Conservation (phyloP, 2,888 invertebrate species). For the Coenonympha arcania region DNA sequence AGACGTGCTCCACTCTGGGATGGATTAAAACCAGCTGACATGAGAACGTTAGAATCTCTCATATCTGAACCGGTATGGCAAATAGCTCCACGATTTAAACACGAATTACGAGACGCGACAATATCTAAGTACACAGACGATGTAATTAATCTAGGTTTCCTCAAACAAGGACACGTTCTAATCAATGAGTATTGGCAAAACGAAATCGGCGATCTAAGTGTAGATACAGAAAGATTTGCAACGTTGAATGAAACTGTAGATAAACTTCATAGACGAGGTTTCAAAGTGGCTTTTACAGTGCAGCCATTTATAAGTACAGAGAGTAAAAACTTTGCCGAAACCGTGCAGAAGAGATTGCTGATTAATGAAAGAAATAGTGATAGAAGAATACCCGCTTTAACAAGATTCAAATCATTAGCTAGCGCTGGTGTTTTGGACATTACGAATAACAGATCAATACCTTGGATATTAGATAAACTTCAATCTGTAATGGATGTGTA, state of each 20-base stretch:
- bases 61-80: slow-evolving; percentile 91
- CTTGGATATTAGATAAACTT: slow-evolving; percentile 85
- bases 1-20: slow-evolving; percentile 81
- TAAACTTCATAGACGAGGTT: slow-evolving; percentile 86
- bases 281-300: slow-evolving; percentile 89
- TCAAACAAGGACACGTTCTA: slow-evolving; percentile 84
- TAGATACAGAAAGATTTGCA: slow-evolving; percentile 85
- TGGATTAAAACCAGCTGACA: slow-evolving; percentile 84
- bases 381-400: slow-evolving; percentile 85
- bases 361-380: slow-evolving; percentile 87
- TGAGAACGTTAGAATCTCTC: slow-evolving; percentile 81
- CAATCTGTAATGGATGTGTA: slow-evolving; percentile 80
- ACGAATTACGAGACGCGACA: slow-evolving; percentile 78
- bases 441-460: slow-evolving; percentile 84
- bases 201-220: slow-evolving; percentile 86
- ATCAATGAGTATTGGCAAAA: slow-evolving; percentile 89
- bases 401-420: slow-evolving; percentile 84
- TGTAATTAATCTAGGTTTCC: slow-evolving; percentile 83
- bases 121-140: slow-evolving; percentile 88
- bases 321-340: slow-evolving; percentile 85
- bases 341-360: slow-evolving; percentile 81
- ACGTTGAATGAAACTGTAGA: slow-evolving; percentile 84
- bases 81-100: slow-evolving; percentile 80
- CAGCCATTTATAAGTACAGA: slow-evolving; percentile 93
- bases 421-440: slow-evolving; percentile 91